These are phyloP conservation scores for Podarcis siculus DNA, from an alignment of 2,797 vertebrate genomes.

Conservation along the genomic window DNA sequence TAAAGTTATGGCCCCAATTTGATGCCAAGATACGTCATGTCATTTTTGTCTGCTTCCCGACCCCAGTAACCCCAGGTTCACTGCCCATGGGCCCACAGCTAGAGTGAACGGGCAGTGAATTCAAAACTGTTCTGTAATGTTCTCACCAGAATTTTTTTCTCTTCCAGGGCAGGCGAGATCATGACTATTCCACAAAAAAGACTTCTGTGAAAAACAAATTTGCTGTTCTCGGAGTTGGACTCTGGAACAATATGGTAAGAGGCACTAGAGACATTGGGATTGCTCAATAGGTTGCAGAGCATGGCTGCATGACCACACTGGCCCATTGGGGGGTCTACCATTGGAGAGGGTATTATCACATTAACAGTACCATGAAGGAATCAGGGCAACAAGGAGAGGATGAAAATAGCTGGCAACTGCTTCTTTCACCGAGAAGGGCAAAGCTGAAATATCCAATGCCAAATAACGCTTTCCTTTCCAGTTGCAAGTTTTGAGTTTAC, in stretches of 20 bases:
- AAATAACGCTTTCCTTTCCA: neutral
- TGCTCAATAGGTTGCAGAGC: neutral
- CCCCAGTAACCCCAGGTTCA: too few species aligned
- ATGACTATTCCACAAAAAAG: slow-evolving; percentile 10
- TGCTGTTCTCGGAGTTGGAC: slow-evolving; percentile 45
- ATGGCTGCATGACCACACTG: neutral
- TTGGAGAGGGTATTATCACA: neutral
- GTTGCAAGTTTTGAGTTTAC: neutral
- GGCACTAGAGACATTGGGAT: neutral
- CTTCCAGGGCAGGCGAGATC: slow-evolving; percentile 52
- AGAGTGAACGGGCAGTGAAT: neutral
- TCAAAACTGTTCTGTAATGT: neutral
- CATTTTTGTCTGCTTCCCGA: neutral
- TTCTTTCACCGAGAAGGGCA: neutral
- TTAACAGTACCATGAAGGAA: neutral
- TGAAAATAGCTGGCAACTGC: slow-evolving; percentile 40
- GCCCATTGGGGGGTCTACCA: neutral
- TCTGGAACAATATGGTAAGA: slow-evolving; percentile 80
- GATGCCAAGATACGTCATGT: neutral
- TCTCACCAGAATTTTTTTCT: slow-evolving; percentile 31
- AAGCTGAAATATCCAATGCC: neutral
- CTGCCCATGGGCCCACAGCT: too few species aligned
- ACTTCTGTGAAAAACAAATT: slow-evolving; percentile 20
- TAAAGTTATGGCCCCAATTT: too few species aligned
- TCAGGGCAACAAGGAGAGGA: neutral